Evolutionary conservation across 2,797 vertebrate genomes (phyloP).

Genomic region (Myotis daubentonii): DNA sequence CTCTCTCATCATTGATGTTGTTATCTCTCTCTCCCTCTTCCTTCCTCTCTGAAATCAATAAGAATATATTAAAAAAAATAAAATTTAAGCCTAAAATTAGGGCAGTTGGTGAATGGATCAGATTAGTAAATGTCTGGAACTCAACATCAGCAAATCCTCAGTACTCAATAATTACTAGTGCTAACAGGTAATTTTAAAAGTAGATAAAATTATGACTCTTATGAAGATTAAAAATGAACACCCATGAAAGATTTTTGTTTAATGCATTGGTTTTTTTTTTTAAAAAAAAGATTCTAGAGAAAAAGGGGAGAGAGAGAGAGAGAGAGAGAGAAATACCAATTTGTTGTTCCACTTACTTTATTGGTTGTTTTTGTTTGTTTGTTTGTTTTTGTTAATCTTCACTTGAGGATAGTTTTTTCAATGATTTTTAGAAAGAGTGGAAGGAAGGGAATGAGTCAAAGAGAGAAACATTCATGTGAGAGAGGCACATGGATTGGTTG

Average conservation of each 20-base stretch:
- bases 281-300: neutral
- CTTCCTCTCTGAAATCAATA: no score
- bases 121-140: neutral
- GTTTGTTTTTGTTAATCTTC: no score
- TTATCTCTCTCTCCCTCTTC: no score
- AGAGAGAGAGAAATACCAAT: neutral
- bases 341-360: neutral
- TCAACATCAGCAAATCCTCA: neutral
- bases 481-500: no score
- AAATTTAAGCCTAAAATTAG: neutral
- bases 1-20: no score
- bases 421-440: no score
- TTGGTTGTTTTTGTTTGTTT: no score
- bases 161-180: neutral
- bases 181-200: constrained; percentile 18
- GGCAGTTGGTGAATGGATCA: neutral
- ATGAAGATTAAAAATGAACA: neutral
- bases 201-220: neutral
- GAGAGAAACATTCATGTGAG: no score
- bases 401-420: no score
- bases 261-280: neutral
- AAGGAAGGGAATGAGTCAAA: no score
- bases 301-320: no score
- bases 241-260: neutral
- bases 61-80: no score